A percentile compares a stretch with the other conserved stretches of the same genome.
Conservation (phyloP, 1,140 invertebrate genomes). For the Listronotus bonariensis region DNA sequence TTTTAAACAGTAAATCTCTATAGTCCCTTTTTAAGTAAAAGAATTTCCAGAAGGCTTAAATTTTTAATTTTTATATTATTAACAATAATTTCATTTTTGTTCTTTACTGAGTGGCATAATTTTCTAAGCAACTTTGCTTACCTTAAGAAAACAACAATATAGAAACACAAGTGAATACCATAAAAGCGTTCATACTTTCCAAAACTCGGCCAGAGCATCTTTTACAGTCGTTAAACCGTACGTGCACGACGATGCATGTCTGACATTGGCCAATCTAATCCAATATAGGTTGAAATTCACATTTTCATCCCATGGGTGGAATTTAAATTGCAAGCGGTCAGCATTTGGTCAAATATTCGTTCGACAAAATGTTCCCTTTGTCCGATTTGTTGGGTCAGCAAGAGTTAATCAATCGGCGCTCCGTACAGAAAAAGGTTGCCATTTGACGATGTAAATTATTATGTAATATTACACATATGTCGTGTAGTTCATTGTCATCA, state of each 20-base stretch:
- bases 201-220: slow-evolving; percentile 28
- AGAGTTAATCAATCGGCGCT: background rate
- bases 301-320: slow-evolving; percentile 37
- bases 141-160: too few species aligned
- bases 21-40: too few species aligned
- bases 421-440: slow-evolving; percentile 6
- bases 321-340: slow-evolving; percentile 47
- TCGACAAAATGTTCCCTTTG: slow-evolving; percentile 1
- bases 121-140: too few species aligned
- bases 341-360: slow-evolving; percentile 34
- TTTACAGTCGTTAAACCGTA: slow-evolving; percentile 5
- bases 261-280: slow-evolving; percentile 41
- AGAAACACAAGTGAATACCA: too few species aligned
- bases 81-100: too few species aligned
- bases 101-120: too few species aligned
- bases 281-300: slow-evolving; percentile 45
- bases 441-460: slow-evolving; percentile 20
- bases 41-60: too few species aligned
- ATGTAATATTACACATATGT: slow-evolving; percentile 37
- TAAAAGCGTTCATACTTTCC: too few species aligned
- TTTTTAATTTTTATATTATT: too few species aligned
- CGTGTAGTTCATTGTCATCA: slow-evolving; percentile 7
- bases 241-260: slow-evolving; percentile 27
- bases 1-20: too few species aligned
- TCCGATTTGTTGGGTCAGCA: background rate